phyloP scores from a whole-genome alignment of 2,113 vertebrate genomes.

The Beaufortia kweichowensis region DNA sequence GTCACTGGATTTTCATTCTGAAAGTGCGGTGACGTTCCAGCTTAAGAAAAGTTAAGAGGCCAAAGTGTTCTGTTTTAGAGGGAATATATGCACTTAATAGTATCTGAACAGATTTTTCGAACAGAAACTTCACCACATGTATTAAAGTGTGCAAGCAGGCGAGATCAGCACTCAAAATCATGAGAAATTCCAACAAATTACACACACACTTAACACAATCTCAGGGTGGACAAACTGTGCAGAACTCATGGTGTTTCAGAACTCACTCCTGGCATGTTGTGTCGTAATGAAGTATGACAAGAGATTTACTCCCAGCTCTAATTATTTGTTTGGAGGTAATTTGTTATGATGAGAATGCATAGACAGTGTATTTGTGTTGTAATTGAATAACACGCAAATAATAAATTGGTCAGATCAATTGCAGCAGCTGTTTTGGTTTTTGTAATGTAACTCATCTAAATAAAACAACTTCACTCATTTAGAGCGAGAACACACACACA shows the following conservation, averaged over 20 bases:
- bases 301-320: conserved; percentile 70
- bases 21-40: conserved; percentile 19
- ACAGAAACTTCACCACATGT: conserved; percentile 35
- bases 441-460: conserved; percentile 54
- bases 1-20: conserved; percentile 23
- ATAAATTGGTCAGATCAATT: conserved; percentile 67
- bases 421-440: conserved; percentile 61
- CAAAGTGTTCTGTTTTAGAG: conserved; percentile 14
- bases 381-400: conserved; percentile 70
- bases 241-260: conserved; percentile 52
- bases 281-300: conserved; percentile 66
- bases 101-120: conserved; percentile 36
- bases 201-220: conserved; percentile 27
- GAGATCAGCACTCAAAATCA: no score
- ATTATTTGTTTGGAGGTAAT: conserved; percentile 66
- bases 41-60: conserved; percentile 27
- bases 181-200: background rate
- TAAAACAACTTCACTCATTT: conserved; percentile 44
- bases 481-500: background rate
- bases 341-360: conserved; percentile 61
- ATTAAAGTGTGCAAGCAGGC: conserved; percentile 26
- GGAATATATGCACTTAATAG: conserved; percentile 4
- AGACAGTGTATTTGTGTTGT: conserved; percentile 59
- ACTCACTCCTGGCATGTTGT: conserved; percentile 57
- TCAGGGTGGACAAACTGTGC: background rate